Base-by-base conservation (phyloP, 2,888 invertebrate species). In the Timema podura region DNA sequence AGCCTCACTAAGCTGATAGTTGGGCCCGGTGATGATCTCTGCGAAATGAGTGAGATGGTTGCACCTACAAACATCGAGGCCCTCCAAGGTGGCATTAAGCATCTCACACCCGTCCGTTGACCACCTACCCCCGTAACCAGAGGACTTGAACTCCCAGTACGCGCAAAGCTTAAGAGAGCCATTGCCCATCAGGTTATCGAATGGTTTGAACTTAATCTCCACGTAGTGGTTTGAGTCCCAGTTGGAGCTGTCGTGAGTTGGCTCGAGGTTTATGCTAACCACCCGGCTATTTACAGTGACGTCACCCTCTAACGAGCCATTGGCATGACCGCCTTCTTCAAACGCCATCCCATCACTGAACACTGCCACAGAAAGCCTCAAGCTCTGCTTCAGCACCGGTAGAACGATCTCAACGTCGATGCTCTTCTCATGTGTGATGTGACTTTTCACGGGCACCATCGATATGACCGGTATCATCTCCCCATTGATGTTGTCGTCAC, bases 21-120 rank as follows among this genome's bases (percentile, higher is more conserved):
- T 48, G 10, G 49, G 0, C 64, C 61, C 13, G 1, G 78, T 78
- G 74, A 80, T 82, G 71, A 88, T 78, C 76, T 86, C 85, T 9
- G 87, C 87, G 75, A 87, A 88, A 75, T 86, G 85, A 46, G 88
- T 87, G 65, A 88, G 80, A 77, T 88, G 88, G 64, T 84, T 85
- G 73, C 86, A 86, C 72, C 84, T 79, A 75, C 85, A 76, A 7
- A 76, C 73, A 61, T 76, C 75, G 49, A 75, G 54, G 47, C 72
- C 70, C 11, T 68, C 69, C 2, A 71, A 71, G 46, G 68, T 45
- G 10, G 71, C 45, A 15, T 70, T 70, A 7, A 68, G 68, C 47
- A 71, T 70, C 45, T 61, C 64, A 61, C 76, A 76, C 3, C 77
- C 77, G 8, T 75, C 73, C 9, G 73, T 71, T 8, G 76, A 75